Base-by-base conservation (phyloP, 1,140 invertebrate genomes). In the Drosophila lacertosa region DNA sequence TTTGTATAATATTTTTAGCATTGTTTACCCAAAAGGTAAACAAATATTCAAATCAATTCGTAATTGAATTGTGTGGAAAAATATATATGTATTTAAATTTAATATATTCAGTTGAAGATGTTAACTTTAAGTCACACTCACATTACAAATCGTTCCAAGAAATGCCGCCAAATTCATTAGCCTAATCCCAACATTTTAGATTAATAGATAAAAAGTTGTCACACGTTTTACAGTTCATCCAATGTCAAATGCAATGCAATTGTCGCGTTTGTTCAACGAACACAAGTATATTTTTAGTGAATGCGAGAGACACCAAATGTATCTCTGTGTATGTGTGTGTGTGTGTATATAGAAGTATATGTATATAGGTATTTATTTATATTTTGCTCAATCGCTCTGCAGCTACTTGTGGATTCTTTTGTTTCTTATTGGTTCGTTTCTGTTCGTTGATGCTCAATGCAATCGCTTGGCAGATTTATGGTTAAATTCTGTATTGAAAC, bases 401-500 rank as follows among this genome's bases (percentile, higher is more conserved):
- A 47, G 81, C 81, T 88, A 86, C 81, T 86, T 86, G 81, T 86
- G 82, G 81, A 86, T 86, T 83, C 71, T 48, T 79, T 77, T 65
- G 57, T 58, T 50, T 16, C 40, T 29, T 45, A n/a, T 35, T 53
- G 40, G 51, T 40, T 64, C 26, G 33, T 15, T 9, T 40, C 16
- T 35, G 11, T 40, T 44, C 37, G 59, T 53, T 73, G 2, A 10
- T 62, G 62, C 13, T 65, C 20, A 37, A 51, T 48, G 69, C 69
- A 73, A 47, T 62, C 45, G 37, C 32, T 57, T 76, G 65, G 48
- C 63, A 63, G 45, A 59, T 77, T 70, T 74, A 59, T 77, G 65
- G 65, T 77, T 64, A 42, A 60, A 66, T 77, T 77, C 22, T 58
- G 13, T 66, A 67, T 51, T 40, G 35, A 50, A 54, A 33, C 69